Evolutionary conservation across 2,113 vertebrate species (phyloP), one percentile per base, ranked within the genome.

Genomic region (Apteryx owenii): DNA sequence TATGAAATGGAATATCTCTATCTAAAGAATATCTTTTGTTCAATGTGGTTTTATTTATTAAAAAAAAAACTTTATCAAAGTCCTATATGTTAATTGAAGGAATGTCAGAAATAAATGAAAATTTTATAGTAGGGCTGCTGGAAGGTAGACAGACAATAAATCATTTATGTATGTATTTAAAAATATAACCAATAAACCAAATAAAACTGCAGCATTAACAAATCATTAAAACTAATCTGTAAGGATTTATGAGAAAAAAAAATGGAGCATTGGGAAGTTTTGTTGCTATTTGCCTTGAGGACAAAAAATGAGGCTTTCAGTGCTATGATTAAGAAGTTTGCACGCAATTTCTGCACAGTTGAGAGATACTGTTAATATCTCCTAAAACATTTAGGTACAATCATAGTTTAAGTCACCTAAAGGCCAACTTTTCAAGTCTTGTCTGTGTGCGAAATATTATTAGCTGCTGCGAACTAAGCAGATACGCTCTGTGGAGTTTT

Each of bases 241-340:
- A 64, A 70, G 23, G 26, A 51, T 91, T 85, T 85, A n/a, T 2
- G 0, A 19, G 9, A 75, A 83, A 91, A 80, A 71, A 73, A 28
- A 0, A 0, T 19, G 26, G 60, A 21, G 26, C 58, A 60, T 29
- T 20, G 40, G 58, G 58, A 81, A 66, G 36, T 50, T 46, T 13
- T 48, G 80, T 79, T 36, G 26, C 16, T 54, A 8, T 85, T 38
- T 29, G 54, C 33, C 21, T 19, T 2, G 0, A 60, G 56, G 56
- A 71, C 80, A 93, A 77, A 71, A n/a, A 0, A 0, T 20, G 26
- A 54, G 18, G 26, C 62, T 85, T 83, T 53, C 36, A 25, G 44
- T 81, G 85, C 76, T 60, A 0, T 31, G 33, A 22, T 77, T 58
- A 70, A 66, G 65, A 51, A 54, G 11, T 68, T 84, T 68, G 42